A percentile compares a stretch with the other conserved stretches of the same genome.
These are phyloP conservation scores for Cistogaster globosa DNA, from an alignment of 2,888 invertebrate genomes.

Conservation along the genomic window DNA sequence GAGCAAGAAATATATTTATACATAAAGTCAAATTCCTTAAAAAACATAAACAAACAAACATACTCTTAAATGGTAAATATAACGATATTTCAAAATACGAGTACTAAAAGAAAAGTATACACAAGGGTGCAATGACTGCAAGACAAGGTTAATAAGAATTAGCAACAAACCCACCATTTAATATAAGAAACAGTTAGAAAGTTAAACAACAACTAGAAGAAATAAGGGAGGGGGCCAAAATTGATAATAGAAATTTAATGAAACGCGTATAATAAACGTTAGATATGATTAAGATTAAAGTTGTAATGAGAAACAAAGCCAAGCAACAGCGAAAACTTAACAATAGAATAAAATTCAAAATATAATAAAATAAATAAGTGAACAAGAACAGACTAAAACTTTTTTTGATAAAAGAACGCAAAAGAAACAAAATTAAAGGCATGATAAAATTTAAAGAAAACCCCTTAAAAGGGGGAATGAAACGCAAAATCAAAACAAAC, in stretches of 20 bases:
- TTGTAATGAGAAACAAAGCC: conserved; percentile 50
- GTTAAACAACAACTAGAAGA: not conserved
- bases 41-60: conserved; percentile 13
- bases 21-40: conserved; percentile 15
- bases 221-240: not conserved
- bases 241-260: conserved; percentile 34
- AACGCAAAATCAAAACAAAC: conserved; percentile 47
- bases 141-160: conserved; percentile 66
- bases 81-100: conserved; percentile 44
- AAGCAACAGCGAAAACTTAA: conserved; percentile 32
- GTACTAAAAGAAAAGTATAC: conserved; percentile 54
- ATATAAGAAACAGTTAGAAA: conserved; percentile 23
- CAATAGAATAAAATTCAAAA: not conserved
- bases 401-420: conserved; percentile 19
- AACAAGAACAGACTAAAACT: conserved; percentile 12
- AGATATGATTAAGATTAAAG: conserved; percentile 55
- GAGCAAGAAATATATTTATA: conserved; percentile 4
- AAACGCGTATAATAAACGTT: conserved; percentile 11
- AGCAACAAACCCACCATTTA: conserved; percentile 36
- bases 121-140: conserved; percentile 79
- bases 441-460: conserved; percentile 18
- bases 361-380: not conserved
- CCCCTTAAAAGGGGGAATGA: conserved; percentile 30
- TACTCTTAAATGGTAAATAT: conserved; percentile 22
- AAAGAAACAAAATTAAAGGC: conserved; percentile 16